A percentile compares a stretch with the other conserved stretches of the same genome.
Conservation (phyloP, 2,797 vertebrate genomes). For the Staurois parvus region DNA sequence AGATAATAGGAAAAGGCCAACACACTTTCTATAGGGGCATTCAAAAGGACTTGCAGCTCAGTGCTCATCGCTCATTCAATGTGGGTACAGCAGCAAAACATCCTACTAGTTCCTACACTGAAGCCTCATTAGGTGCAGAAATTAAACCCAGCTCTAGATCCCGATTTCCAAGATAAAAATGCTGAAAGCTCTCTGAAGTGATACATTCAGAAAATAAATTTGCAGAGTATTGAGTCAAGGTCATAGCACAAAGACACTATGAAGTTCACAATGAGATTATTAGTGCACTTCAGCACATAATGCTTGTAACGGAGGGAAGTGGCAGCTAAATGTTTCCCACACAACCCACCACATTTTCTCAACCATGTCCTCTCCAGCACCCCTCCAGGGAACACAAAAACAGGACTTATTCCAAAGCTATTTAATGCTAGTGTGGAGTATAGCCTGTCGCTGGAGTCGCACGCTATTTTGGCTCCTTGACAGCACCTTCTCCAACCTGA, state of each 20-base stretch:
- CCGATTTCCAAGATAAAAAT: too few relatives aligned
- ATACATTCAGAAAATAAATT: neutral
- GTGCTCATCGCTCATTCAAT: too few relatives aligned
- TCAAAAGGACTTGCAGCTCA: too few relatives aligned
- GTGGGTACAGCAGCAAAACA: too few relatives aligned
- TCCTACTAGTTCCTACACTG: too few relatives aligned
- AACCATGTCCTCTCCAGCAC: constrained; percentile 27
- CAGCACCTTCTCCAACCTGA: constrained; percentile 50
- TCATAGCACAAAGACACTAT: constrained; percentile 27
- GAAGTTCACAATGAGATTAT: constrained; percentile 29
- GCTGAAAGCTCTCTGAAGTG: neutral
- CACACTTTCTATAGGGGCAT: too few relatives aligned
- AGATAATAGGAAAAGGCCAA: too few relatives aligned
- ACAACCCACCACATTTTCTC: constrained; percentile 34
- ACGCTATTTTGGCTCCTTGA: constrained; percentile 48
- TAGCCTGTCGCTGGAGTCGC: constrained; percentile 31
- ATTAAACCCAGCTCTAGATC: too few relatives aligned
- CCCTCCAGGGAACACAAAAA: constrained; percentile 36
- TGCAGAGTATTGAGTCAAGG: constrained; percentile 3
- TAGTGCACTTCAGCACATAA: constrained; percentile 11
- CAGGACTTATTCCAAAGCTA: constrained; percentile 33
- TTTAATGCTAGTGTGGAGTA: constrained; percentile 44
- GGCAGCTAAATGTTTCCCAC: constrained; percentile 45
- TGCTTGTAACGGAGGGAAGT: constrained; percentile 37
- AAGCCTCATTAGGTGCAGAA: too few relatives aligned